Percentiles rank a stretch among this genome's conserved stretches.
These are phyloP conservation scores for Dynastes maya DNA, from an alignment of 2,888 invertebrate species.

Conservation along the genomic window DNA sequence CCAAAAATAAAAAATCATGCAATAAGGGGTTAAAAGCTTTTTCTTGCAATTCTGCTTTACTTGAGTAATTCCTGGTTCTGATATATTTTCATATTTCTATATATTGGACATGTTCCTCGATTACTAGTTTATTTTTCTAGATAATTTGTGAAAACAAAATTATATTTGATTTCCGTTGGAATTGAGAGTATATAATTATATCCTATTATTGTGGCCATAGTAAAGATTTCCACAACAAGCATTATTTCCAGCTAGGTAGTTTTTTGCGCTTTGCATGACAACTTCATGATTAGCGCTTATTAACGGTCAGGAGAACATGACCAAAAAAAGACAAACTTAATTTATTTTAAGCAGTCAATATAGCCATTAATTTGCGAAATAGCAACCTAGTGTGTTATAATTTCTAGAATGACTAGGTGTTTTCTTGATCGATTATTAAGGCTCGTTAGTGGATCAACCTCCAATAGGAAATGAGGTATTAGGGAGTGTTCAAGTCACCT, in stretches of 20 bases:
- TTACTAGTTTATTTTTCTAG: not conserved
- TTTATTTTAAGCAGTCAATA: not conserved
- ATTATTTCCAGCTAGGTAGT: no score
- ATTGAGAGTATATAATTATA: not conserved
- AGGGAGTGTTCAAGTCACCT: not conserved
- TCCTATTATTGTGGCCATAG: no score
- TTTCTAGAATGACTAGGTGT: conserved; percentile 11
- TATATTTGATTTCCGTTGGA: not conserved
- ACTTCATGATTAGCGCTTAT: no score
- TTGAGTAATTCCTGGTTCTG: no score
- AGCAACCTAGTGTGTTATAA: not conserved
- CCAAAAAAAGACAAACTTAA: no score
- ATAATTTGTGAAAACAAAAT: not conserved
- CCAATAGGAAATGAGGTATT: conserved; percentile 13
- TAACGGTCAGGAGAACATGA: no score
- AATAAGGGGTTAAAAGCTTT: no score
- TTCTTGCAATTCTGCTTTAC: no score
- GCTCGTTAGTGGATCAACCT: not conserved
- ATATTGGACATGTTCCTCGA: no score
- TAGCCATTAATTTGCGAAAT: conserved; percentile 9
- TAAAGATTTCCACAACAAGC: no score
- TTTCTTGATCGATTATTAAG: conserved; percentile 8
- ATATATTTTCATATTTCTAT: no score
- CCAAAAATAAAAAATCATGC: no score
- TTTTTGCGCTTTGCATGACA: not conserved